Base-by-base conservation (phyloP, 2,113 vertebrate genomes). In the Peromyscus californicus region DNA sequence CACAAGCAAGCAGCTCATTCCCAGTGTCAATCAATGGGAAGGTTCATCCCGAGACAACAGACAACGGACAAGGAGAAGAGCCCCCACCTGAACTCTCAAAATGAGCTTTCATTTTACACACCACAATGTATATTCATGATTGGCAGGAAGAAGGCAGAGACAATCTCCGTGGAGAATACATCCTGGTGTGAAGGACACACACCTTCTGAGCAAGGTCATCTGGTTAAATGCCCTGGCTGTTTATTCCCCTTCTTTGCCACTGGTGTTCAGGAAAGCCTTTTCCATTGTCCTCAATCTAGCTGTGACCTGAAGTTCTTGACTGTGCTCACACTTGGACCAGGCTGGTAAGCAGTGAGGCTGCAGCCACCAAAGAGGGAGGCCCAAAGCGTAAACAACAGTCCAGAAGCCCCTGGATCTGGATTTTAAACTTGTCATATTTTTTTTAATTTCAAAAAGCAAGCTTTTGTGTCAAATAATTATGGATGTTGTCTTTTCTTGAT, bases 41-140 rank as follows among this genome's bases (percentile, higher is more conserved):
- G 7, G 39, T 4, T 4, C 0, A 1, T 11, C 21, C 1, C 0
- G 3, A 0, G 22, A 12, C 12, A 48, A 33, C 19, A n/a, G 31
- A 19, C 1, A 12, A 45, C 21, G 12, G 0, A 19, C 72, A 33
- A 29, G n/a, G 29, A n/a, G 3, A 69, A 51, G 10, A 10, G 9
- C 21, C 11, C 5, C 24, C 3, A 5, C 1, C 17, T 33, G 22
- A 8, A 65, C 19, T 69, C 45, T 78, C 15, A 15, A 42, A 29
- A 3, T n/a, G 31, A 80, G 7, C 19, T 57, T 54, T 36, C 10
- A 6, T 82, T 39, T 51, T 24, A n/a, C 8, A 67, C 19, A 69
- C 2, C 29, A 24, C 19, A 67, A 24, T 21, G 4, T 86, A 65
- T 0, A 6, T 51, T 80, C n/a, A 57, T 42, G 9, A 92, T 48